phyloP scores from a whole-genome alignment of 2,113 vertebrate genomes.

The Gallinago jamesoni region DNA sequence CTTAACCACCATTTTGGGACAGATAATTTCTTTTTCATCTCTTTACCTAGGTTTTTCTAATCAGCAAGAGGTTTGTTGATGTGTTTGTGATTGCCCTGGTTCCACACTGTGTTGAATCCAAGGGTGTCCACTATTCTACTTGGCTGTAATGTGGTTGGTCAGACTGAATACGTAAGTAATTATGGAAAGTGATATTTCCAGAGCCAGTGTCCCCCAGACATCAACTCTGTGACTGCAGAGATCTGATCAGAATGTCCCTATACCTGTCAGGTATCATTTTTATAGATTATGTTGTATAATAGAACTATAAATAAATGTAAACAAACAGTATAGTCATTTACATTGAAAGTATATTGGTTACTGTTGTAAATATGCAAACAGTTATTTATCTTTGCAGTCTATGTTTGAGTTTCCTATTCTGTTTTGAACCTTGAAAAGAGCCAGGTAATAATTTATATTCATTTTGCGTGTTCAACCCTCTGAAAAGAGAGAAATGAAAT shows the following conservation, averaged over 20 bases:
- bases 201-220: background rate
- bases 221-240: background rate
- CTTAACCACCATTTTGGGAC: background rate
- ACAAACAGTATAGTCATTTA: background rate
- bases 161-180: background rate
- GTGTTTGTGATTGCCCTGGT: background rate
- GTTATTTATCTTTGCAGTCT: background rate
- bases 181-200: background rate
- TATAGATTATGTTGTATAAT: background rate
- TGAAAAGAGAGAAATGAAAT: slow-evolving; percentile 1
- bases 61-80: background rate
- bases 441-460: background rate
- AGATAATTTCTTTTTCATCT: background rate
- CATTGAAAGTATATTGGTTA: background rate
- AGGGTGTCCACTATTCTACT: background rate
- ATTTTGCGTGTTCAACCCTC: background rate
- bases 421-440: background rate
- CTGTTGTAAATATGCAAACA: background rate
- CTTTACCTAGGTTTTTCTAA: background rate
- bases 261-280: background rate
- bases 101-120: background rate
- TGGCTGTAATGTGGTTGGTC: background rate
- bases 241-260: background rate
- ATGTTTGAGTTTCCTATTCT: background rate
- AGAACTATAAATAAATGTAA: background rate